Evolutionary conservation across 2,888 invertebrate genomes (phyloP).

Genomic region (Embidobia sp.): DNA sequence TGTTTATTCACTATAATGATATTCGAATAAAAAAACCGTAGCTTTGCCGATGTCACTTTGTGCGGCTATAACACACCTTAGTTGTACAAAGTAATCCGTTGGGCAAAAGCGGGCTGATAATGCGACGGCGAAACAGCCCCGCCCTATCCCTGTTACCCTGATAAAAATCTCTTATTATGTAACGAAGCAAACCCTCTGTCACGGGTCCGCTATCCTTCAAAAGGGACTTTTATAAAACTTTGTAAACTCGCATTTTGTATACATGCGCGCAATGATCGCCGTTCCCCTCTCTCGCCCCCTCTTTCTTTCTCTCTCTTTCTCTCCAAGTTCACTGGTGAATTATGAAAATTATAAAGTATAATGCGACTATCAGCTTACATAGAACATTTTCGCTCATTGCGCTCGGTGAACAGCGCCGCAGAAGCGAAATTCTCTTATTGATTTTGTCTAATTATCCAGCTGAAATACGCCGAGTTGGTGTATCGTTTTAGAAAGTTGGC

Average conservation of each 20-base stretch:
- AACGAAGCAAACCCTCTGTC: conserved; percentile 76
- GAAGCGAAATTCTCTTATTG: too few species aligned
- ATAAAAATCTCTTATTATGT: conserved; percentile 79
- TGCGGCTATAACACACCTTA: conserved; percentile 55
- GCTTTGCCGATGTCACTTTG: conserved; percentile 28
- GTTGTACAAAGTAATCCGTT: conserved; percentile 72
- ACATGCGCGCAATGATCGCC: conserved; percentile 17
- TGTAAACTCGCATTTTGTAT: conserved; percentile 47
- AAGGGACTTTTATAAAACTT: conserved; percentile 70
- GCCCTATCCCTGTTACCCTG: conserved; percentile 79
- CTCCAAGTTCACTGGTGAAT: conserved; percentile 34
- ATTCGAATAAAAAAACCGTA: conserved; percentile 10
- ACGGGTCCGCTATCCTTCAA: conserved; percentile 70
- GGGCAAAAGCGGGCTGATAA: conserved; percentile 77
- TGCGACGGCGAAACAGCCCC: conserved; percentile 77
- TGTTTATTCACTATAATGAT: conserved; percentile 38
- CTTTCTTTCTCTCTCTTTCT: neutral
- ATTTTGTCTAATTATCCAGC: too few species aligned
- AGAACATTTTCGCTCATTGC: conserved; percentile 36
- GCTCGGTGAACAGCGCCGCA: too few species aligned
- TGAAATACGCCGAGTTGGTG: too few species aligned
- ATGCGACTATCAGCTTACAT: conserved; percentile 32
- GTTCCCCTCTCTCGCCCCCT: neutral
- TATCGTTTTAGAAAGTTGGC: too few species aligned
- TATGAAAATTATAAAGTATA: conserved; percentile 59